Evolutionary conservation across 2,113 vertebrate species (phyloP), one percentile per base, ranked within the genome.

Genomic region (Silurus glanis): DNA sequence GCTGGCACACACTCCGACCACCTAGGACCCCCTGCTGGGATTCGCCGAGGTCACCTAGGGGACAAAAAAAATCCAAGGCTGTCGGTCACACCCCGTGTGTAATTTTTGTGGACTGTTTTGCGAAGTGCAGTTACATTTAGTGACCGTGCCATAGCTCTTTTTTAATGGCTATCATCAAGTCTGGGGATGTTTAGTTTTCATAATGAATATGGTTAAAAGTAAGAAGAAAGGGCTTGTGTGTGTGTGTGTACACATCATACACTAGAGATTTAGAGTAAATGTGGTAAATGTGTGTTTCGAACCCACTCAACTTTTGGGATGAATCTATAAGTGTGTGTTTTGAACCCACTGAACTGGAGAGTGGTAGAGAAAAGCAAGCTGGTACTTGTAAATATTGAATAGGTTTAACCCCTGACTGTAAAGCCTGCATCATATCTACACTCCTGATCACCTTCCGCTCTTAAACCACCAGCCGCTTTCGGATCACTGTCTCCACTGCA

Each of bases 401-500:
- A 45, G 25, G 16, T 37, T 37, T 59, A 49, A 75, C 21, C 28
- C 67, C 7, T 5, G 17, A 17, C 37, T 3, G 53, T 10, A 1
- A 49, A 16, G 16, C 25, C 49, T n/a, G 25, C 25, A 45, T 53
- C 7, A 28, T 85, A 67, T 80, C 75, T 85, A 9, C 76, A 45
- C 64, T 71, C 9, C 66, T 59, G 81, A 87, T 87, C 83, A 71
- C 28, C 17, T 83, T 76, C 47, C 23, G n/a, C 61, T 67, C 74
- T 28, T 62, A 47, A 59, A 87, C 69, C 45, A 66, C 61, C 55
- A 45, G 56, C 25, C 6, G 56, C 78, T 80, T 85, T 67, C 80
- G 66, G 66, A 81, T 87, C 83, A 86, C 80, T 82, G 67, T 49
- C 61, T 84, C 82, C 47, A 8, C 55, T 80, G 47, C 47, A 66